Base-by-base conservation (phyloP, 2,113 vertebrate species). In the Thamnaconus septentrionalis region DNA sequence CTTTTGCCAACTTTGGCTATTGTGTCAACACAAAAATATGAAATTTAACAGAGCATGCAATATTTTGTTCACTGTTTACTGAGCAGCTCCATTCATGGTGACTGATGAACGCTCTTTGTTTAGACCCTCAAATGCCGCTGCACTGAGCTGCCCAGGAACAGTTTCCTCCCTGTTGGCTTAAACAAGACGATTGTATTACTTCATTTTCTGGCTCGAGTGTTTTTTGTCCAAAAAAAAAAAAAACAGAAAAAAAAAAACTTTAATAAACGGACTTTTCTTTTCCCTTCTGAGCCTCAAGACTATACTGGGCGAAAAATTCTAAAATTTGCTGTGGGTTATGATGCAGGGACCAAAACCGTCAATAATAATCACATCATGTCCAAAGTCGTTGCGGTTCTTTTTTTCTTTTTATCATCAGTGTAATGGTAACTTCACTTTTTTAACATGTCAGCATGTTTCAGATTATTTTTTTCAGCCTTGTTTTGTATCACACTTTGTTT, bases 171-270 rank as follows among this genome's bases (percentile, higher is more conserved):
- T 39, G 6, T 43, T 55, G 41, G 11, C 50, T 56, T 54, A 42
- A 75, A 56, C 44, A 41, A 60, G 18, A 53, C 59, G 12, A 60
- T 59, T 71, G 59, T 74, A 53, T 82, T 72, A 80, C 59, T 53
- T 83, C 73, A 77, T 63, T 64, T 59, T 48, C 67, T 62, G 53
- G 60, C 62, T 72, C 41, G 63, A 57, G 49, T 43, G 49, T 54
- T 79, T 80, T 76, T 18, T 60, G 4, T 41, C 10, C 53, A 58
- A 66, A 3, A 50, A 40, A 51, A 53, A 31, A 31, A 31, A 31
- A 31, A n/a, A n/a, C n/a, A n/a, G n/a, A n/a, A n/a, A n/a, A n/a
- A n/a, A n/a, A n/a, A n/a, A n/a, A n/a, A n/a, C n/a, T n/a, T n/a
- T n/a, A n/a, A n/a, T n/a, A n/a, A n/a, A 31, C 18, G 1, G 18